Conservation (phyloP, 2,797 vertebrate species). For the Sebastes taczanowskii region DNA sequence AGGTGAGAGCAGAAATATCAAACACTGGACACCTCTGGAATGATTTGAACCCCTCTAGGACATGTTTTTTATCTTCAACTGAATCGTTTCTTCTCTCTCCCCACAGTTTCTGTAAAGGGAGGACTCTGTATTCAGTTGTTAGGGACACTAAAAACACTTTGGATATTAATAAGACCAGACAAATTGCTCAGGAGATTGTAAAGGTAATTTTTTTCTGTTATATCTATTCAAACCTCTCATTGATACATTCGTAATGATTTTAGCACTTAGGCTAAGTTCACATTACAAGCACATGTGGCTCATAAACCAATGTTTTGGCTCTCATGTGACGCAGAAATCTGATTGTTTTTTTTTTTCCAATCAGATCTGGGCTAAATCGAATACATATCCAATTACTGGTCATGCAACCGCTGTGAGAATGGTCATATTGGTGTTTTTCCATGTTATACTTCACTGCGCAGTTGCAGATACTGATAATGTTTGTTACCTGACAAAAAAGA, state of each 20-base stretch:
- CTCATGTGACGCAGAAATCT: too few species aligned
- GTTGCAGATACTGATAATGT: too few species aligned
- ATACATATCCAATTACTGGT: too few species aligned
- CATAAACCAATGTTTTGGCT: too few species aligned
- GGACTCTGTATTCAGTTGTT: conserved; percentile 93
- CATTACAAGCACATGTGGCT: too few species aligned
- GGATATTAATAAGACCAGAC: conserved; percentile 97
- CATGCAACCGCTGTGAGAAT: too few species aligned
- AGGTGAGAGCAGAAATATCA: conserved; percentile 79
- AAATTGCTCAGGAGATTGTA: conserved; percentile 98
- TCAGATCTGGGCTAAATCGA: too few species aligned
- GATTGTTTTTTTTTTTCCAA: too few species aligned
- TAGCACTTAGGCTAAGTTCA: not conserved
- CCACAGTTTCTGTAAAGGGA: conserved; percentile 95
- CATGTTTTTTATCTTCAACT: not conserved
- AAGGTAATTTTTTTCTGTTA: conserved; percentile 83
- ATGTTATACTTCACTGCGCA: too few species aligned
- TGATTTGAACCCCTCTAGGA: rapidly evolving
- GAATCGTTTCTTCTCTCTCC: not conserved
- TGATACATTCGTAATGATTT: not conserved
- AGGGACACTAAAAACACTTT: conserved; percentile 88
- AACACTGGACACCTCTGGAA: not conserved
- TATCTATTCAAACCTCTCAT: not conserved
- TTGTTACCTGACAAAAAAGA: too few species aligned
- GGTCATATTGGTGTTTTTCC: too few species aligned